A percentile compares a stretch with the other conserved stretches of the same genome.
These are phyloP conservation scores for Pterostichus niger DNA, from an alignment of 2,888 invertebrate species.

Conservation along the genomic window DNA sequence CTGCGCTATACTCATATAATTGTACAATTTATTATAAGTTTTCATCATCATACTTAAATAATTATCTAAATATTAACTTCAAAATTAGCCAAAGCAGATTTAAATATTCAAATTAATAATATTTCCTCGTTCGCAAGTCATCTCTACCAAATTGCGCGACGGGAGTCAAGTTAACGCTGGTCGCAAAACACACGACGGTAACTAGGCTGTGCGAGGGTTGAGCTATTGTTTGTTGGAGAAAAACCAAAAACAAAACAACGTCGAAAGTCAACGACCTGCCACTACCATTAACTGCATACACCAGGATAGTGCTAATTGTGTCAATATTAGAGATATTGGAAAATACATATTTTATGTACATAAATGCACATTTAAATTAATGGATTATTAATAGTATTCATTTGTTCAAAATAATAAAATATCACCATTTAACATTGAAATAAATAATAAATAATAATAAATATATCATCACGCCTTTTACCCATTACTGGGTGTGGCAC, in stretches of 20 bases:
- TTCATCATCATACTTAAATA: too few relatives aligned
- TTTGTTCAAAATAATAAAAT: too few relatives aligned
- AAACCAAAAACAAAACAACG: constrained; percentile 5
- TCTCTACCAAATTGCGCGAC: not conserved
- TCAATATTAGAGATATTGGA: too few relatives aligned
- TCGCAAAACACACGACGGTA: constrained; percentile 1
- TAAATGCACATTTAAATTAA: too few relatives aligned
- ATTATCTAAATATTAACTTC: not conserved
- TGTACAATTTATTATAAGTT: too few relatives aligned
- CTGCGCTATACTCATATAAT: too few relatives aligned
- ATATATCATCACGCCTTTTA: too few relatives aligned
- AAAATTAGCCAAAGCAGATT: not conserved
- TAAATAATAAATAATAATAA: too few relatives aligned
- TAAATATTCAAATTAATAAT: not conserved
- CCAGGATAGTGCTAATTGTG: not conserved
- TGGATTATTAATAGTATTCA: too few relatives aligned
- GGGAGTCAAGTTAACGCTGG: not conserved
- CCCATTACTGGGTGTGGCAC: too few relatives aligned
- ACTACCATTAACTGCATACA: not conserved
- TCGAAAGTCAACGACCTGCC: not conserved
- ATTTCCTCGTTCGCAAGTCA: not conserved
- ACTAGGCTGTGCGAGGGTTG: not conserved
- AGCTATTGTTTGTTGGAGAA: not conserved
- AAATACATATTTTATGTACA: too few relatives aligned
- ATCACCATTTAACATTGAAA: too few relatives aligned